Evolutionary conservation across 2,888 invertebrate species (phyloP).

Genomic region (Quadriops clusia): DNA sequence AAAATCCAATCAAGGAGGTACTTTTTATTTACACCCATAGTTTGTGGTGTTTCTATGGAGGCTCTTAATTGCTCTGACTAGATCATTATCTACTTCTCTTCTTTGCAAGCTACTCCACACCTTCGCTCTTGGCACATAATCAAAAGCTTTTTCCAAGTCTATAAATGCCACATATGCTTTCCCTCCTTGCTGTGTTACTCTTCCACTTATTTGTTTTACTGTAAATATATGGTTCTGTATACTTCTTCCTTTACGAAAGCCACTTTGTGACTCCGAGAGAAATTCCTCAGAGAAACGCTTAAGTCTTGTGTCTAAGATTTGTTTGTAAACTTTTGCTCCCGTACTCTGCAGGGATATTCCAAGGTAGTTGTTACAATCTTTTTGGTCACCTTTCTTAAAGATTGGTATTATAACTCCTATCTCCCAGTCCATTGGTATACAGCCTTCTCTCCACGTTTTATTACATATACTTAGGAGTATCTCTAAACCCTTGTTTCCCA

Average conservation of each 20-base stretch:
- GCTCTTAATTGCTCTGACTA: slow-evolving; percentile 11
- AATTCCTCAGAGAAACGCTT: slow-evolving; percentile 5
- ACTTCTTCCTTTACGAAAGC: no score
- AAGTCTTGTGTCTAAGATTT: slow-evolving; percentile 10
- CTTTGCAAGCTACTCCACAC: no score
- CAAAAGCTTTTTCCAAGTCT: slow-evolving; percentile 16
- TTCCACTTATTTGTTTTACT: no score
- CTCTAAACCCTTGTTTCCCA: no score
- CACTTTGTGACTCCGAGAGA: no score
- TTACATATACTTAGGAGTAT: no score
- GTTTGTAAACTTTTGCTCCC: slow-evolving; percentile 9
- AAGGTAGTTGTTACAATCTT: slow-evolving; percentile 9
- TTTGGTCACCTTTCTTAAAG: slow-evolving; percentile 12
- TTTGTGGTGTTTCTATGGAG: slow-evolving; percentile 4
- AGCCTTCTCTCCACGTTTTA: no score
- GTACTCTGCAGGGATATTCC: slow-evolving; percentile 10
- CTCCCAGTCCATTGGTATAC: slow-evolving; percentile 12
- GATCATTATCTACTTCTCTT: slow-evolving; percentile 8
- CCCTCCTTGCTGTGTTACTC: slow-evolving; percentile 4
- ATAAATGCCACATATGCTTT: slow-evolving; percentile 11
- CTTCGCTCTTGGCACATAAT: slow-evolving; percentile 10
- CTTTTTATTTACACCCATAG: no score
- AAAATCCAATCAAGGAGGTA: no score
- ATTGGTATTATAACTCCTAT: slow-evolving; percentile 12
- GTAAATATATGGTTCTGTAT: no score